Evolutionary conservation across 2,888 invertebrate genomes (phyloP).

Genomic region (Ctenicera cuprea): DNA sequence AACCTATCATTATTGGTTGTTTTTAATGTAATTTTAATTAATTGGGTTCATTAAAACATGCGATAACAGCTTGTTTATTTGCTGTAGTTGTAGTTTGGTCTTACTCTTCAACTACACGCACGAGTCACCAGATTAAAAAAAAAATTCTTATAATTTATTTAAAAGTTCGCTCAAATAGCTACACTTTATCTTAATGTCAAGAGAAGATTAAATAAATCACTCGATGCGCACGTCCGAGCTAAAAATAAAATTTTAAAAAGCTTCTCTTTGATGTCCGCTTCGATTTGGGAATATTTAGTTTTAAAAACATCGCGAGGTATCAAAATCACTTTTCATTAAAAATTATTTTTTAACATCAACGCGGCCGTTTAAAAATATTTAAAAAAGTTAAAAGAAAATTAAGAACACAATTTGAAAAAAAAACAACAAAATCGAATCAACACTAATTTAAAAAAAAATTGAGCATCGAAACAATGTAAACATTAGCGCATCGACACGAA

Average conservation of each 20-base stretch:
- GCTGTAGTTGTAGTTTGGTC: neutral
- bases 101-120: conserved; percentile 22
- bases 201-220: conserved; percentile 42
- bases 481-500: too few species aligned
- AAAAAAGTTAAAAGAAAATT: too few species aligned
- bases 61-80: conserved; percentile 37
- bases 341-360: too few species aligned
- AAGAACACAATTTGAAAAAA: too few species aligned
- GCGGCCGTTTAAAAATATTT: too few species aligned
- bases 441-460: too few species aligned
- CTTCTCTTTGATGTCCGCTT: conserved; percentile 34
- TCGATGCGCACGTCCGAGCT: conserved; percentile 30
- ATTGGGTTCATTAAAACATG: conserved; percentile 49
- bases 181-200: conserved; percentile 41
- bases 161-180: conserved; percentile 41
- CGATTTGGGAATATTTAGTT: conserved; percentile 4
- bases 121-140: conserved; percentile 39
- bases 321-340: too few species aligned
- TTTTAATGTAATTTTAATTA: conserved; percentile 51
- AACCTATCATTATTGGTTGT: conserved; percentile 35
- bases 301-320: conserved; percentile 1
- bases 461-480: too few species aligned
- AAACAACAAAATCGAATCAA: too few species aligned
- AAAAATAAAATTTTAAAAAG: conserved; percentile 42
- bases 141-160: conserved; percentile 40